Percentiles rank a stretch among this genome's conserved stretches.
These are phyloP conservation scores for Coelogynopora nodosa DNA, from an alignment of 2,888 invertebrate species.

Conservation along the genomic window DNA sequence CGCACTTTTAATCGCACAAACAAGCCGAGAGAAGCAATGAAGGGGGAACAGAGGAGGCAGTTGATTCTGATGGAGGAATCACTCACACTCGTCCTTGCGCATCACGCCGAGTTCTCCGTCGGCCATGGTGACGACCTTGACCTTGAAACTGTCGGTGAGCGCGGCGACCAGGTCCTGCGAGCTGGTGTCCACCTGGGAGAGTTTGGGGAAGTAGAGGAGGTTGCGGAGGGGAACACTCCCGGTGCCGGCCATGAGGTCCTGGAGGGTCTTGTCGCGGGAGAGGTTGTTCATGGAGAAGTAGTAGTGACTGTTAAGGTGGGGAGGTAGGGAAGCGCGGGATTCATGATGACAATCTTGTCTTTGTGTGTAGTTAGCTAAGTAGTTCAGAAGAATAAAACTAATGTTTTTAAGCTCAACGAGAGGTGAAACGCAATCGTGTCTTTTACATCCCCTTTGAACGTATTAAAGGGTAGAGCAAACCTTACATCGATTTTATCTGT, in stretches of 20 bases:
- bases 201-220: constrained; percentile 30
- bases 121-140: neutral
- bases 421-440: too few relatives aligned
- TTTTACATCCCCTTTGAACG: too few relatives aligned
- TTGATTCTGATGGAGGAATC: too few relatives aligned
- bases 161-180: constrained; percentile 26
- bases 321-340: neutral
- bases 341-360: too few relatives aligned
- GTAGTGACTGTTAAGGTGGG: constrained; percentile 1
- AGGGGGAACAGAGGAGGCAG: too few relatives aligned
- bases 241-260: constrained; percentile 21
- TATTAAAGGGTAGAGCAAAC: too few relatives aligned
- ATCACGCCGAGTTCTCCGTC: neutral
- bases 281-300: constrained; percentile 40
- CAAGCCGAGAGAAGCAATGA: too few relatives aligned
- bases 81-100: constrained; percentile 16
- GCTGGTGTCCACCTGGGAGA: constrained; percentile 30
- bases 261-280: constrained; percentile 24
- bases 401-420: too few relatives aligned
- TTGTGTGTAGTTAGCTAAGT: too few relatives aligned
- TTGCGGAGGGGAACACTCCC: constrained; percentile 21
- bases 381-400: too few relatives aligned
- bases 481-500: too few relatives aligned
- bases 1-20: too few relatives aligned
- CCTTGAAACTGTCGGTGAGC: constrained; percentile 18